These are phyloP conservation scores for Heliconius ismenius DNA, from an alignment of 2,888 invertebrate genomes.

Conservation along the genomic window DNA sequence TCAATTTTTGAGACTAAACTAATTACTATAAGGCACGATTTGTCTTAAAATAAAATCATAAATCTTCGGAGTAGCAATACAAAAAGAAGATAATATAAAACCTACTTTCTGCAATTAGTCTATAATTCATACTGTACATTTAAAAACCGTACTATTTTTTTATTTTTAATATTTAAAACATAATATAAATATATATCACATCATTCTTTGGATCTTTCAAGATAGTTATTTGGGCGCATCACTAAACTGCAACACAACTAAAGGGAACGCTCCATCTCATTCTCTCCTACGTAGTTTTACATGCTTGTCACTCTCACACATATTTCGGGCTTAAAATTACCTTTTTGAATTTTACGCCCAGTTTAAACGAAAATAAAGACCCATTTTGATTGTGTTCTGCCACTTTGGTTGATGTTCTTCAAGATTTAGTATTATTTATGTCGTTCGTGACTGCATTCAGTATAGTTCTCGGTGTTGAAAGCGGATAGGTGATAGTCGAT, in stretches of 20 bases:
- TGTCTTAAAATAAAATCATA: too few relatives aligned
- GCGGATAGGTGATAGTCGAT: conserved; percentile 57
- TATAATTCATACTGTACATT: not conserved
- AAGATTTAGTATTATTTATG: conserved; percentile 74
- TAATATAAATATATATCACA: not conserved
- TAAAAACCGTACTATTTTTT: not conserved
- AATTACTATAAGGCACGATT: too few relatives aligned
- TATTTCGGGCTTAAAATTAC: conserved; percentile 52
- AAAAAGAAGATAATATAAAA: too few relatives aligned
- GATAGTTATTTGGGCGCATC: conserved; percentile 19
- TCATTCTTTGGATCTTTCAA: not conserved
- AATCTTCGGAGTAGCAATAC: too few relatives aligned
- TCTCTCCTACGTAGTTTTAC: conserved; percentile 45
- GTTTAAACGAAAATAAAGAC: conserved; percentile 46
- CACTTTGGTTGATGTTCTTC: conserved; percentile 36
- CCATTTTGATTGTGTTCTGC: conserved; percentile 45
- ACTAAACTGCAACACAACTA: conserved; percentile 35
- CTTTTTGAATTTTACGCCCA: conserved; percentile 50
- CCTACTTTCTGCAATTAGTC: not conserved
- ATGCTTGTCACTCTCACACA: conserved; percentile 68
- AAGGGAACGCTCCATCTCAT: conserved; percentile 47
- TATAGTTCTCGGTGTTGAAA: conserved; percentile 72
- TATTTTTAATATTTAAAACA: not conserved
- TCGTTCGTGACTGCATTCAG: conserved; percentile 75
- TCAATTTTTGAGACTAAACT: too few relatives aligned